These are phyloP conservation scores for Trachurus trachurus DNA, from an alignment of 2,797 vertebrate species.

Conservation along the genomic window DNA sequence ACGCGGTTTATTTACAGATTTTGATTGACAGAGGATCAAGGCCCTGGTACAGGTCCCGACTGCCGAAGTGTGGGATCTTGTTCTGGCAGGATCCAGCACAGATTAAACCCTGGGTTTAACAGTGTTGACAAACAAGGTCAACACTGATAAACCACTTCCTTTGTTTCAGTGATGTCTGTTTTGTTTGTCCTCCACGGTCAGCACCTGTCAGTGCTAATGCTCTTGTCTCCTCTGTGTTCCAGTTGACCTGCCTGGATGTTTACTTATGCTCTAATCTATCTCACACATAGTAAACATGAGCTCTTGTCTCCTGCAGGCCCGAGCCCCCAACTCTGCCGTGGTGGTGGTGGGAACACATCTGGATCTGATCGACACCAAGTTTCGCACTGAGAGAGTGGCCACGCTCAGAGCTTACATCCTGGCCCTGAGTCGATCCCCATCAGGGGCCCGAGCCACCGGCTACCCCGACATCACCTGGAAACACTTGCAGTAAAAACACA, in stretches of 20 bases:
- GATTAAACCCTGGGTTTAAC: no score
- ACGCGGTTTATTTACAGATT: no score
- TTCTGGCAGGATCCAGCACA: no score
- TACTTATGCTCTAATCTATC: no score
- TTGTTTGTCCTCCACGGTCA: not conserved
- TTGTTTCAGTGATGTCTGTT: no score
- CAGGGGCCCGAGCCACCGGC: slow-evolving; percentile 92
- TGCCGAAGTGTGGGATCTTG: no score
- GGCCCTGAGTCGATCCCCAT: slow-evolving; percentile 94
- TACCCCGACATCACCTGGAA: slow-evolving; percentile 96
- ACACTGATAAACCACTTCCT: not conserved
- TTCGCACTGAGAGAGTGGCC: slow-evolving; percentile 94
- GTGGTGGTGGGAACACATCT: slow-evolving; percentile 96
- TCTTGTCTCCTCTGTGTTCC: no score
- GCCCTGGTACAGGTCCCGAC: no score
- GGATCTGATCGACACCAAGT: slow-evolving; percentile 95
- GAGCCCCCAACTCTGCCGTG: slow-evolving; percentile 94
- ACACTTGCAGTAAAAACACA: slow-evolving; percentile 91
- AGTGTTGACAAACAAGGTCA: no score
- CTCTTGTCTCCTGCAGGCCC: slow-evolving; percentile 84
- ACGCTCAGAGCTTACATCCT: slow-evolving; percentile 94
- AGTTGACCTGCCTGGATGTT: slow-evolving; percentile 84
- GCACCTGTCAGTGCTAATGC: not conserved
- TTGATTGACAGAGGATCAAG: no score
- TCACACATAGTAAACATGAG: no score